Conservation (phyloP, 2,113 vertebrate genomes). For the Eonycteris spelaea region DNA sequence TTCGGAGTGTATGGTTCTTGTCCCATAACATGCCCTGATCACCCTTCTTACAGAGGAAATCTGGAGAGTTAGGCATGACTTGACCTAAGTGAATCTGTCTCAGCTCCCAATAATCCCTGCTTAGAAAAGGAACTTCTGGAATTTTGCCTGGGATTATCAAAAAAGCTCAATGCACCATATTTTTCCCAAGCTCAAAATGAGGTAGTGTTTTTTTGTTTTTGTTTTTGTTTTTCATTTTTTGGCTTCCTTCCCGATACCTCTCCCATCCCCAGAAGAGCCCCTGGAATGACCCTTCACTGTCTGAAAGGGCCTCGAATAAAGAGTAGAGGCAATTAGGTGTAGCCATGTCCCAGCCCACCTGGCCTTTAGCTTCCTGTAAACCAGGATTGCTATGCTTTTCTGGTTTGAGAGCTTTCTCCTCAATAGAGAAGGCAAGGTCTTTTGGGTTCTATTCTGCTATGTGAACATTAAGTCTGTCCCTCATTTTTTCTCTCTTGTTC, state of each 20-base stretch:
- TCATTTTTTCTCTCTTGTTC: neutral
- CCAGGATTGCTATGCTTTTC: neutral
- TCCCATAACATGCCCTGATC: conserved; percentile 4
- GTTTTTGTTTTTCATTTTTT: neutral
- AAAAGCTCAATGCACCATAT: conserved; percentile 50
- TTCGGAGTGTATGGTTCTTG: conserved; percentile 25
- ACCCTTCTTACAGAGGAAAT: conserved; percentile 17
- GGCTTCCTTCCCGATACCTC: conserved; percentile 4
- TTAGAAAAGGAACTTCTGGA: conserved; percentile 73
- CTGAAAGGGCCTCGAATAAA: neutral
- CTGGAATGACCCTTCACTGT: conserved; percentile 9
- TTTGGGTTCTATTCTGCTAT: neutral
- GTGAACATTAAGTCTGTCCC: neutral
- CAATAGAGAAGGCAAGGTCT: neutral
- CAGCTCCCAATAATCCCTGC: conserved; percentile 63
- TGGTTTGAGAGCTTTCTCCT: neutral
- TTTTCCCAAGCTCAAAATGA: conserved; percentile 56
- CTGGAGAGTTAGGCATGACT: conserved; percentile 41
- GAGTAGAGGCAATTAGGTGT: neutral
- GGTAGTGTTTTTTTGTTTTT: neutral
- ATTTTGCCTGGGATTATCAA: conserved; percentile 65
- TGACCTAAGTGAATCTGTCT: conserved; percentile 59
- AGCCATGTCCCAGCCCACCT: neutral
- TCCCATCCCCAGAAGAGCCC: neutral
- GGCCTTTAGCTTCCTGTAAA: neutral